Evolutionary conservation across 1,140 invertebrate species (phyloP), one percentile per base, ranked within the genome.

Genomic region (Drosophila pallidifrons): DNA sequence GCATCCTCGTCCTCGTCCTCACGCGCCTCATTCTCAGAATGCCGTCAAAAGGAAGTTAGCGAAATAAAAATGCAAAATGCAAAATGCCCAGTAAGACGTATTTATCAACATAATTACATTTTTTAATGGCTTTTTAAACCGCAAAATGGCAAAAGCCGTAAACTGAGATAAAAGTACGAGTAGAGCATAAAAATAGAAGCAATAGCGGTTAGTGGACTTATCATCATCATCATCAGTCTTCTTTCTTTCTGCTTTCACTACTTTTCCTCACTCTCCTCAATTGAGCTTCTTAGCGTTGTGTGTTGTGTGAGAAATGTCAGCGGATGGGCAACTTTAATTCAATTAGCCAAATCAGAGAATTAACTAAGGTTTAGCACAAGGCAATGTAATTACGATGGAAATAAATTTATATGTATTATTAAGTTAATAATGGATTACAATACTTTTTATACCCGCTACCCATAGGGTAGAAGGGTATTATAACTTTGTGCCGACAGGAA

Each of bases 21-120:
- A 10, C 38, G 5, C 16, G 5, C 13, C 46, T 4, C 38, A 30
- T 57, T 2, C 38, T 5, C 32, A 5, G n/a, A 13, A 43, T 46
- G 61, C 15, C 52, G 75, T 76, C 75, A 54, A 72, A 58, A 74
- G 85, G 51, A 81, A 85, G 85, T 83, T 81, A 49, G 65, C 59
- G 61, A 75, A 76, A 86, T 74, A 82, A 58, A 64, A 82, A 82
- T 89, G 79, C 82, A 58, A 64, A 82, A 82, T 89, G 79, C 82
- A 88, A 88, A 89, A 88, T 69, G 79, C 81, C 67, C 61, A 79
- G 79, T 76, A 91, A 91, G 83, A 81, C 75, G 89, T 91, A 91
- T 91, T 89, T 91, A 91, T 91, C 89, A 91, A 87, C 89, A 91
- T 91, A 91, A 91, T 91, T 91, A 91, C 89, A 90, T 91, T 91